A percentile compares a stretch with the other conserved stretches of the same genome.
These are phyloP conservation scores for Leptopilina boulardi DNA, from an alignment of 1,140 invertebrate species.

Conservation along the genomic window DNA sequence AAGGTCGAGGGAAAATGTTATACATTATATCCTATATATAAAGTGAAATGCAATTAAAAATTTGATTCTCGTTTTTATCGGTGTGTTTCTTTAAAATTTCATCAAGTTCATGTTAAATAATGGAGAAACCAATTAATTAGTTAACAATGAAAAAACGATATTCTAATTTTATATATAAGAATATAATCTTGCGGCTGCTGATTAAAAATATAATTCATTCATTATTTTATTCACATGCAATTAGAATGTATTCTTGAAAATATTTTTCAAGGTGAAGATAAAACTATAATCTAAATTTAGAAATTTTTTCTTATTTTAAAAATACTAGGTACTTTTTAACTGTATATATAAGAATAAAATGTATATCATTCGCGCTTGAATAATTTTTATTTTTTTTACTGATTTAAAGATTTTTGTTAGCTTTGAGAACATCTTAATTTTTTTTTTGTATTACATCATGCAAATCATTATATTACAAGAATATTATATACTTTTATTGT, in stretches of 20 bases:
- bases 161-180: too few relatives aligned
- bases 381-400: neutral
- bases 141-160: too few relatives aligned
- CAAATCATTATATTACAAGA: neutral
- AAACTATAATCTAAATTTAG: too few relatives aligned
- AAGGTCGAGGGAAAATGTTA: neutral
- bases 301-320: too few relatives aligned
- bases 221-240: too few relatives aligned
- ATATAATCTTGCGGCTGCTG: too few relatives aligned
- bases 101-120: neutral
- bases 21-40: too few relatives aligned
- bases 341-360: too few relatives aligned
- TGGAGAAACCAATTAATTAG: neutral
- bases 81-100: neutral
- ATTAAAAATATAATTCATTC: too few relatives aligned
- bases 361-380: neutral
- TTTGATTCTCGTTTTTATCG: neutral
- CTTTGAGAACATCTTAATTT: neutral
- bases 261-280: too few relatives aligned
- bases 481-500: neutral
- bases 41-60: neutral
- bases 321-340: too few relatives aligned
- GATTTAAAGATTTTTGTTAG: neutral
- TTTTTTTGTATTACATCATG: neutral
- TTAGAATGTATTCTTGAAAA: too few relatives aligned